These are phyloP conservation scores for Cordilura impudica DNA, from an alignment of 2,888 invertebrate species.

Conservation along the genomic window DNA sequence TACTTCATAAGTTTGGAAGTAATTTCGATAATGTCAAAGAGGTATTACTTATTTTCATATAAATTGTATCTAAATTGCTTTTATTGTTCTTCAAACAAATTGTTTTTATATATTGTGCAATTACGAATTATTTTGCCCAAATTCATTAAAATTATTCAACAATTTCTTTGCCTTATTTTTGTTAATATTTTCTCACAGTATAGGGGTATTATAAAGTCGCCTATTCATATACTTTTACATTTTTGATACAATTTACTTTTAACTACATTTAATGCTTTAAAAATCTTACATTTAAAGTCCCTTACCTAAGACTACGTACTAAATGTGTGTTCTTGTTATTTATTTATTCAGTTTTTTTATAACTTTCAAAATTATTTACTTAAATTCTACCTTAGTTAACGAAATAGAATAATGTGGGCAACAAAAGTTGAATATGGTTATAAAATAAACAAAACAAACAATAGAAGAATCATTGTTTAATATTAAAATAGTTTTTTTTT, in stretches of 20 bases:
- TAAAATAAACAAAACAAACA: constrained; percentile 14
- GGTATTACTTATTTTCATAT: too few species aligned
- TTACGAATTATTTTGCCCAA: too few species aligned
- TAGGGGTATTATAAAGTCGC: too few species aligned
- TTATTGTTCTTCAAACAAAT: too few species aligned
- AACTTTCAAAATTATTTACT: constrained; percentile 7
- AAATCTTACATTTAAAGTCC: not conserved
- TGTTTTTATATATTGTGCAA: too few species aligned
- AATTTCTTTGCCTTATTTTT: too few species aligned
- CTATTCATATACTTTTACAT: too few species aligned
- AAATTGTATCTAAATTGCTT: too few species aligned
- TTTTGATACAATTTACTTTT: not conserved
- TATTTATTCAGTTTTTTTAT: not conserved
- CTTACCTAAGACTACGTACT: not conserved
- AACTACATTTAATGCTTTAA: not conserved
- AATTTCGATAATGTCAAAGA: too few species aligned
- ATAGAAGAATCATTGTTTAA: not conserved
- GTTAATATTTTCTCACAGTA: too few species aligned
- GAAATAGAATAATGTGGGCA: not conserved
- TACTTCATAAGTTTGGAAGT: too few species aligned
- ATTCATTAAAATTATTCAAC: too few species aligned
- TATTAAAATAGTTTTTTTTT: constrained; percentile 19
- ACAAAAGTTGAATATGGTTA: constrained; percentile 15
- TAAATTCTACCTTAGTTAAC: not conserved
- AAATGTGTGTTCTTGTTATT: not conserved